Conservation (phyloP, 2,888 invertebrate species). For the Melanophora roralis region DNA sequence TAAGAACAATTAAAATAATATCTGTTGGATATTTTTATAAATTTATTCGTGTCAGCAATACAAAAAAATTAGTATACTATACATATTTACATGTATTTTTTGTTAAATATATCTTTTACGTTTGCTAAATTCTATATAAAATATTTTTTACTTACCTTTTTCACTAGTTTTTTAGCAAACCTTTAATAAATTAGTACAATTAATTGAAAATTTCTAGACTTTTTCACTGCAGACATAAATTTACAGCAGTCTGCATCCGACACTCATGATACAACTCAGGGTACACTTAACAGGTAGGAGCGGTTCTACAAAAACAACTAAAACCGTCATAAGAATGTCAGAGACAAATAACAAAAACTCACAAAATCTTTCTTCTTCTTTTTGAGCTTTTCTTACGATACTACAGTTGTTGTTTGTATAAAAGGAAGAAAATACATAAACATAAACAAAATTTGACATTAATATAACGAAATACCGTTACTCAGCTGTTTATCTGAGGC, state of each 20-base stretch:
- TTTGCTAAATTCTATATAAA: not conserved
- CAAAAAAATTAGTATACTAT: not conserved
- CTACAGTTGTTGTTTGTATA: no score
- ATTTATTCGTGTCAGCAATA: not conserved
- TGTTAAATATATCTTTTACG: not conserved
- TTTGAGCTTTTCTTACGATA: no score
- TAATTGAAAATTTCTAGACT: conserved; percentile 16
- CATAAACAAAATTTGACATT: no score
- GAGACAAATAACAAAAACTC: no score
- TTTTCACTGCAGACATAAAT: conserved; percentile 15
- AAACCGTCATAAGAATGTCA: no score
- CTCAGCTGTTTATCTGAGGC: no score
- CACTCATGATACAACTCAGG: no score
- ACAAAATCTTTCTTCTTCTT: no score
- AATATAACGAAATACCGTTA: no score
- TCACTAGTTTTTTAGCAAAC: conserved; percentile 13
- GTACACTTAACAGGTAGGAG: no score
- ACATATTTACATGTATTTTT: not conserved
- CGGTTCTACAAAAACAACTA: no score
- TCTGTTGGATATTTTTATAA: not conserved
- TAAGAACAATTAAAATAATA: not conserved
- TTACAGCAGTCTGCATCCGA: conserved; percentile 38
- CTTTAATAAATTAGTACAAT: conserved; percentile 2
- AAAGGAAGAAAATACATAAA: no score
- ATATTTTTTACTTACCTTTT: conserved; percentile 31